Evolutionary conservation across 2,888 invertebrate species (phyloP), one percentile per base, ranked within the genome.

Genomic region (Plebejus argus): DNA sequence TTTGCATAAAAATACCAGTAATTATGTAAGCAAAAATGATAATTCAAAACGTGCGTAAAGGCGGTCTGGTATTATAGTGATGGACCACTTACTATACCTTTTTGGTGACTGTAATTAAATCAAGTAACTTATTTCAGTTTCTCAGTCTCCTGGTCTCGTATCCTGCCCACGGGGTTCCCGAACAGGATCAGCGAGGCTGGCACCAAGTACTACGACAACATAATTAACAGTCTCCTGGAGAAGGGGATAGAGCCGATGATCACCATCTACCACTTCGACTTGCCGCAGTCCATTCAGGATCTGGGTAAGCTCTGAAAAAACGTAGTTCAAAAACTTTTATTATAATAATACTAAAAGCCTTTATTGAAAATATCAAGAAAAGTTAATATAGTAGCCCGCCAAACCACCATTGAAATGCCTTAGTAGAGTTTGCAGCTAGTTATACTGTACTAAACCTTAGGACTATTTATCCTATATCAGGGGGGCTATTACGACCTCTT

Each of bases 201-300:
- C 15, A 90, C 96, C n/a, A 87, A 93, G n/a, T 97, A 97, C 87
- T 97, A 97, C 87, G 96, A 95, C 82, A 91, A 95, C 77, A 85
- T 97, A 61, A 96, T 97, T 53, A 90, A 97, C 84, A 96, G 94
- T 76, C 90, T 97, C 15, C 81, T 96, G 28, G 89, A 83, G 20
- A 93, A 94, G 74, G 95, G 93, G 10, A 95, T 96, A 75, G 90
- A 95, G 66, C 96, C 96, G 0, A 86, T 95, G 82, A 90, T 95
- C 0, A 95, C 95, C 0, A 86, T 96, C 15, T 95, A 95, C 82
- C 96, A 96, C 78, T 96, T 95, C 94, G 96, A 96, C 49, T 82
- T 95, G 79, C 96, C 96, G 7, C 91, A 94, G 77, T 86, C 74
- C 0, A 77, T 86, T 0, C 85, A 85, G 75, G 82, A 85, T 53